phyloP scores from a whole-genome alignment of 2,888 invertebrate species.

The Amphipyra berbera region DNA sequence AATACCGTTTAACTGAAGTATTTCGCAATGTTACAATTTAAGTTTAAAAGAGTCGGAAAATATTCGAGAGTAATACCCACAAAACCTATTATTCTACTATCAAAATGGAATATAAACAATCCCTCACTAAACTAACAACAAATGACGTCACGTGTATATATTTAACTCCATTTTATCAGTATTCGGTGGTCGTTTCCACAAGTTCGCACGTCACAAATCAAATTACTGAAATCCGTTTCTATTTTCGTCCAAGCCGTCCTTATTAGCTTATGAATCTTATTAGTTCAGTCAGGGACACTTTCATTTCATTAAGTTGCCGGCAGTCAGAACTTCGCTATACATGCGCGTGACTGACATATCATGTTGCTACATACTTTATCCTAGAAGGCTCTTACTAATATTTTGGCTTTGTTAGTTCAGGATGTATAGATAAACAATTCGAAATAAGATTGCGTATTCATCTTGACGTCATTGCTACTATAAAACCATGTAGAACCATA shows the following conservation, averaged over 20 bases:
- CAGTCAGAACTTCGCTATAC: slow-evolving; percentile 8
- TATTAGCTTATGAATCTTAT: slow-evolving; percentile 53
- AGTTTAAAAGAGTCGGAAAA: too few species aligned
- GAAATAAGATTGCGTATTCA: not conserved
- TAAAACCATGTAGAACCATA: slow-evolving; percentile 1
- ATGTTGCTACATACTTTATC: not conserved
- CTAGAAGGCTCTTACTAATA: not conserved
- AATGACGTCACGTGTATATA: not conserved
- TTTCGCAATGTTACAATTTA: too few species aligned
- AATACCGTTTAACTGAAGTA: too few species aligned
- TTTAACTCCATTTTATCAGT: not conserved
- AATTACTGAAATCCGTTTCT: slow-evolving; percentile 57
- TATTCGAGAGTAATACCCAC: too few species aligned
- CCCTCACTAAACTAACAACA: not conserved
- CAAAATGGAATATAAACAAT: not conserved
- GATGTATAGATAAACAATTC: slow-evolving; percentile 1
- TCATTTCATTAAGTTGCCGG: slow-evolving; percentile 33
- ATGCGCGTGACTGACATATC: slow-evolving; percentile 26
- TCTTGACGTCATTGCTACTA: slow-evolving; percentile 3
- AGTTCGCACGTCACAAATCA: slow-evolving; percentile 54
- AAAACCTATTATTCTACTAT: slow-evolving; percentile 1
- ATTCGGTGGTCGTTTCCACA: slow-evolving; percentile 31
- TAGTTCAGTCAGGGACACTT: slow-evolving; percentile 48
- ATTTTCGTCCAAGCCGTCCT: slow-evolving; percentile 49
- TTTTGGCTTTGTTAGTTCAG: not conserved